A percentile compares a stretch with the other conserved stretches of the same genome.
phyloP scores from a whole-genome alignment of 2,113 vertebrate genomes.

The Hippopotamus amphibius region DNA sequence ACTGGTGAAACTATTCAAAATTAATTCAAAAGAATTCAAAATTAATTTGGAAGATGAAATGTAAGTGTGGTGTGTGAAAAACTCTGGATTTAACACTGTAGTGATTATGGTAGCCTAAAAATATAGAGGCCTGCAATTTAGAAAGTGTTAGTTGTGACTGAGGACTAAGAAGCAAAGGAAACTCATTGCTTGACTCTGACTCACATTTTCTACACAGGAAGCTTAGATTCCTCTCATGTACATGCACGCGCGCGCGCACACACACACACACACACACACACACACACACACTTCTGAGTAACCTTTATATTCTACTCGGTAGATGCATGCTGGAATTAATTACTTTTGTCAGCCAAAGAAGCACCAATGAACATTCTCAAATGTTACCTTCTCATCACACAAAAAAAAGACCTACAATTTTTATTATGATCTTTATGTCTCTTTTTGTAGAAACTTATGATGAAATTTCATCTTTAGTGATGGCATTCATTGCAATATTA shows the following conservation, averaged over 20 bases:
- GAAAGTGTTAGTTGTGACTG: not conserved
- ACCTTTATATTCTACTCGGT: not conserved
- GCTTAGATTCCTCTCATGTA: not conserved
- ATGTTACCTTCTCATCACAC: not conserved
- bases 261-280: not conserved
- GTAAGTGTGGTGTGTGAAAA: not conserved
- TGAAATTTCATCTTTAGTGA: not conserved
- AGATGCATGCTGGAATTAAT: not conserved
- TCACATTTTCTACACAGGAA: not conserved
- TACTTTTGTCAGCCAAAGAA: not conserved
- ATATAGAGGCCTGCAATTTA: not conserved
- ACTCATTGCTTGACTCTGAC: not conserved
- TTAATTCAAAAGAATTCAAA: not conserved
- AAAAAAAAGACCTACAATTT: not conserved
- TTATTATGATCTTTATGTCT: not conserved
- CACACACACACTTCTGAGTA: not conserved
- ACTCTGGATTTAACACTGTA: not conserved
- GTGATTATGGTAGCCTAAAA: not conserved
- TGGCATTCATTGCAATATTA: conserved; percentile 29
- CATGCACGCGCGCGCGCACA: not conserved
- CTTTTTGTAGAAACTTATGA: not conserved
- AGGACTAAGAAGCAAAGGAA: not conserved
- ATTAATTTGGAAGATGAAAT: conserved; percentile 19
- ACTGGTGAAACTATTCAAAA: too few species aligned
- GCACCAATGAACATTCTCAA: not conserved